These are phyloP conservation scores for Hoplodrina blanda DNA, from an alignment of 2,888 invertebrate species.

Conservation along the genomic window DNA sequence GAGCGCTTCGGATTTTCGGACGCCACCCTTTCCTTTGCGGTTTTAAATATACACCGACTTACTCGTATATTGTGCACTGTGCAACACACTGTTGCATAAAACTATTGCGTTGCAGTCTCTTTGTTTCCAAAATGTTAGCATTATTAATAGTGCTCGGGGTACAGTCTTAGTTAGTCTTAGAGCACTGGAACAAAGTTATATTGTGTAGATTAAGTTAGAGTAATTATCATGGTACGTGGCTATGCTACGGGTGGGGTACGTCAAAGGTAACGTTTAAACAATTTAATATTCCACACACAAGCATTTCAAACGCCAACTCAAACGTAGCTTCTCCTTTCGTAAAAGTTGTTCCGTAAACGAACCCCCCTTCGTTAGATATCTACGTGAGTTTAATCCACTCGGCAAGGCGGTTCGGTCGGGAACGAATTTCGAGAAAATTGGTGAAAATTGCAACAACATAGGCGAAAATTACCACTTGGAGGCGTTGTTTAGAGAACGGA, in stretches of 20 bases:
- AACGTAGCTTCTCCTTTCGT: conserved; percentile 87
- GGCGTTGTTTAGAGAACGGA: conserved; percentile 83
- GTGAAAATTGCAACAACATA: conserved; percentile 89
- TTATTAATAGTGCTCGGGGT: conserved; percentile 61
- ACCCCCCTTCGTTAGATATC: conserved; percentile 90
- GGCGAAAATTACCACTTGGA: conserved; percentile 88
- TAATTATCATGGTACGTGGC: conserved; percentile 85
- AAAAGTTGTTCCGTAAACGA: conserved; percentile 89
- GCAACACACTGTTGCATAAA: conserved; percentile 69
- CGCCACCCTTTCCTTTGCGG: conserved; percentile 75
- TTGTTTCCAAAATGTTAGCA: conserved; percentile 67
- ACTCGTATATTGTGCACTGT: conserved; percentile 70
- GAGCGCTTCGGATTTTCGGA: conserved; percentile 80
- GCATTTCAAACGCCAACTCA: conserved; percentile 88
- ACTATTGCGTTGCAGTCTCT: conserved; percentile 74
- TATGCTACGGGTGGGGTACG: conserved; percentile 77
- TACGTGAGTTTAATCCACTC: conserved; percentile 90
- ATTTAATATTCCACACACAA: conserved; percentile 90
- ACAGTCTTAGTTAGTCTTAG: conserved; percentile 68
- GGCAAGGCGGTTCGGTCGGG: conserved; percentile 77
- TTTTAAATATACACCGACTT: conserved; percentile 74
- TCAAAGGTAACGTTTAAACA: conserved; percentile 89
- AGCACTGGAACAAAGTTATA: conserved; percentile 76
- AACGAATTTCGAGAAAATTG: conserved; percentile 87
- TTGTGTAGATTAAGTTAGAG: conserved; percentile 82